These are phyloP conservation scores for Sminthurides aquaticus DNA, from an alignment of 2,888 invertebrate species.

Conservation along the genomic window DNA sequence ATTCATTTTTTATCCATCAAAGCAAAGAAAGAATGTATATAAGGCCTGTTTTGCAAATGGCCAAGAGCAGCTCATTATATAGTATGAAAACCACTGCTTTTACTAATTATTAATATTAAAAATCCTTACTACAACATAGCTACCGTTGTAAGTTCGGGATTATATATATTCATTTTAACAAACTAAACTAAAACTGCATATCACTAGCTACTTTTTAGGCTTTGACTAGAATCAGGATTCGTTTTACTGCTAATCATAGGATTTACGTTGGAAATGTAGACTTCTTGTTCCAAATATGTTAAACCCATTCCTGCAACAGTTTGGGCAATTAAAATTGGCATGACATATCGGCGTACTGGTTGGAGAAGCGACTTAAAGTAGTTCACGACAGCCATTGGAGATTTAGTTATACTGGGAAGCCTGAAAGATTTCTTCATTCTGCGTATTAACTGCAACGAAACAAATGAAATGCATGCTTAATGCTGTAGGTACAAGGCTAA, in stretches of 20 bases:
- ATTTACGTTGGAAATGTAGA: no score
- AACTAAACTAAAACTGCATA: no score
- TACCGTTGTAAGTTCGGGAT: no score
- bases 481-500: background rate
- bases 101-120: no score
- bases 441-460: constrained; percentile 9
- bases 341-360: constrained; percentile 20
- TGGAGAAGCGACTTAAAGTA: constrained; percentile 28
- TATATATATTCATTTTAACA: no score
- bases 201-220: background rate
- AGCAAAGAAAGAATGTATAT: no score
- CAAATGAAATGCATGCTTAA: background rate
- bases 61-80: no score
- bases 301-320: constrained; percentile 31
- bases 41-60: no score
- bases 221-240: background rate
- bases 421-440: constrained; percentile 8
- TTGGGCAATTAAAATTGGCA: constrained; percentile 24
- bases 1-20: no score
- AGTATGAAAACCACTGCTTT: no score
- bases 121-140: no score
- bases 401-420: constrained; percentile 37
- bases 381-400: constrained; percentile 56
- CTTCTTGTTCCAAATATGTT: constrained; percentile 34
- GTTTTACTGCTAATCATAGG: no score